A percentile compares a stretch with the other conserved stretches of the same genome.
phyloP scores from a whole-genome alignment of 2,797 vertebrate species.

The Geotrypetes seraphini region DNA sequence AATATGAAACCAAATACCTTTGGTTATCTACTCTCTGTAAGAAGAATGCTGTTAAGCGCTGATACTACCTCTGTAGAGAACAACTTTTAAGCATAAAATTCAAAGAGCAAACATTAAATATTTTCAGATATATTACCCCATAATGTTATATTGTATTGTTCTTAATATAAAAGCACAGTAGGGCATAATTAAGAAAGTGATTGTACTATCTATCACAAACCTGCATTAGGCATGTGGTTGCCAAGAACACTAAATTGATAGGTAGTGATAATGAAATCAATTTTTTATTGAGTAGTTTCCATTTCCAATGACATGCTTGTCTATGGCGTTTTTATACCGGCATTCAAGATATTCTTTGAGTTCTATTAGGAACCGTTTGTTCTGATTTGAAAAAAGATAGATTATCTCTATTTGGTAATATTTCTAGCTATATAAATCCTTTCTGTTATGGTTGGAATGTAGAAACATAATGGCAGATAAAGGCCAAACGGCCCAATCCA shows the following conservation, averaged over 20 bases:
- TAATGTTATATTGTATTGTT: constrained; percentile 45
- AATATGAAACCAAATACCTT: constrained; percentile 17
- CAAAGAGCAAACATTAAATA: constrained; percentile 47
- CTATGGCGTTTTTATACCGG: constrained; percentile 17
- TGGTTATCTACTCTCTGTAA: constrained; percentile 28
- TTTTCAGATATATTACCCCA: constrained; percentile 46
- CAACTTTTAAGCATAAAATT: constrained; percentile 41
- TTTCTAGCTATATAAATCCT: no score
- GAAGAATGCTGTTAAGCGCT: constrained; percentile 39
- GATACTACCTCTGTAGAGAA: constrained; percentile 41
- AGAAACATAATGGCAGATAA: no score
- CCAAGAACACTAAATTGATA: constrained; percentile 40
- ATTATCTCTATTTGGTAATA: constrained; percentile 3
- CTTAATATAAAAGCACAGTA: constrained; percentile 56
- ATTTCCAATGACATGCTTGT: constrained; percentile 37
- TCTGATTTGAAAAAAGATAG: background rate
- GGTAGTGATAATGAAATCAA: constrained; percentile 40
- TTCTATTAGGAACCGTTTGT: constrained; percentile 15
- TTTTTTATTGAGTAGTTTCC: constrained; percentile 44
- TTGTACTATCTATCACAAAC: constrained; percentile 40
- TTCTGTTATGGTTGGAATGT: constrained; percentile 18
- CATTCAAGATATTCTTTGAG: constrained; percentile 22
- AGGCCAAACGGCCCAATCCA: no score
- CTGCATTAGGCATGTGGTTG: constrained; percentile 34
- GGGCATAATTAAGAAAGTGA: constrained; percentile 54